Evolutionary conservation across 2,797 vertebrate species (phyloP), one percentile per base, ranked within the genome.

Genomic region (Knipowitschia caucasica): DNA sequence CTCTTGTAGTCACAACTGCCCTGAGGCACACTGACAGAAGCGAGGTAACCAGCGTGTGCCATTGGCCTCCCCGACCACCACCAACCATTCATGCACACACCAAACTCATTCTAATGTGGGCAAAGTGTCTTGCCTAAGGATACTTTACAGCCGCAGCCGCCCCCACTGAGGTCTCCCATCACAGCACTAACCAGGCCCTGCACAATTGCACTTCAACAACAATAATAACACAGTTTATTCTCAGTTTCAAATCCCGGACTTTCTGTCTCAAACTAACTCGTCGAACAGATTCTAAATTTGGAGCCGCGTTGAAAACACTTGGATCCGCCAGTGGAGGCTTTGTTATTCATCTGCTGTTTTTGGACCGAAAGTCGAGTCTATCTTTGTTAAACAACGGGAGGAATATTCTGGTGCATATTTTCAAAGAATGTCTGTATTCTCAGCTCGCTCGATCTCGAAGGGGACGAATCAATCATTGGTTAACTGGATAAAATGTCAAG

Each of bases 261-360:
- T 30, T 18, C 15, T 27, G 26, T 46, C 26, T 11, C 3, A 46
- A 10, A 20, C 15, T 5, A 49, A 33, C 18, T 33, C 23, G 29
- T 23, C 18, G 18, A 33, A 33, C 46, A 49, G 18, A 49, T 49
- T 49, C 46, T 33, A 49, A 23, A 8, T 49, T 12, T 49, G 46
- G 29, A 34, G 3, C 30, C 30, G 23, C 1, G 12, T 3, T 34
- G 3, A 20, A 46, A 46, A 46, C 26, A 20, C n/a, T 29, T 46
- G 25, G 44, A 17, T 21, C 10, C 14, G 9, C 1, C 23, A 33
- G 18, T 33, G 11, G 12, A 34, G 30, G 46, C 29, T 49, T 33
- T 34, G 29, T 49, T 34, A 30, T 49, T 33, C 46, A 34, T 49
- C 46, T 49, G 46, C 34, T 49, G 46, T 33, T 49, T 46, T 49